Percentiles rank a stretch among this genome's conserved stretches.
These are phyloP conservation scores for Calvadosia cruxmelitensis DNA, from an alignment of 30 jellyfish, hydroid and myxozoan genomes.

Conservation along the genomic window DNA sequence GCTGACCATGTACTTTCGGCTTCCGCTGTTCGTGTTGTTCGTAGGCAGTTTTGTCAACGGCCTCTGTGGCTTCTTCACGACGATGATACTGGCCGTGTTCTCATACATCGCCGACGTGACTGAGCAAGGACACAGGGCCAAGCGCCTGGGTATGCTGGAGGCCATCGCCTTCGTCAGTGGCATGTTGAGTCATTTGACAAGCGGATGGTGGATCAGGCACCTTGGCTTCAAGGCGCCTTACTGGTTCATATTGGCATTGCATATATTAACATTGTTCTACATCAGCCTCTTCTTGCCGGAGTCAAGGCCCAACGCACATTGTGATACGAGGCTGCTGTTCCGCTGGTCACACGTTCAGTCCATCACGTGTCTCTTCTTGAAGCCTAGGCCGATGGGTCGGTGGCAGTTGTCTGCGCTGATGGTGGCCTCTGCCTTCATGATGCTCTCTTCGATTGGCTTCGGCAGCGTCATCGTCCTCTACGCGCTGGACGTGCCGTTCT, in stretches of 20 bases:
- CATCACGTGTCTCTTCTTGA: conserved; percentile 30
- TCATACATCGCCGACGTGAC: conserved; percentile 88
- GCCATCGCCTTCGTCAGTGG: conserved; percentile 94
- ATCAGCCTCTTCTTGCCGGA: conserved; percentile 45
- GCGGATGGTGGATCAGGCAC: conserved; percentile 98
- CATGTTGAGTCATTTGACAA: conserved; percentile 84
- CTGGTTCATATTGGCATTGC: conserved; percentile 61
- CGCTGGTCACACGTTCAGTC: conserved; percentile 38
- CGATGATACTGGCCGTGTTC: conserved; percentile 90
- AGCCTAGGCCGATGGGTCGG: conserved; percentile 18
- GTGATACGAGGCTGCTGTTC: conserved; percentile 12
- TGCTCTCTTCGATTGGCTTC: conserved; percentile 84
- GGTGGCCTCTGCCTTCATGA: conserved; percentile 87
- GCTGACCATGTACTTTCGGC: conserved; percentile 45
- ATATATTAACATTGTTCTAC: conserved; percentile 35
- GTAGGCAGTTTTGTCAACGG: conserved; percentile 87
- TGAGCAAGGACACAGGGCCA: conserved; percentile 71
- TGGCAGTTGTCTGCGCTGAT: conserved; percentile 67
- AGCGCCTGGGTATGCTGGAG: conserved; percentile 73
- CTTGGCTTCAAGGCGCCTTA: conserved; percentile 94
- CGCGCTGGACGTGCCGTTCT: conserved; percentile 83
- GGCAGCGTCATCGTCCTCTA: conserved; percentile 85
- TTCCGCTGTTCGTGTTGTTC: conserved; percentile 64
- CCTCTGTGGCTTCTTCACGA: conserved; percentile 83
- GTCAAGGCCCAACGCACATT: conserved; percentile 21